phyloP scores from a whole-genome alignment of 2,888 invertebrate genomes.

The Meloe dianella region DNA sequence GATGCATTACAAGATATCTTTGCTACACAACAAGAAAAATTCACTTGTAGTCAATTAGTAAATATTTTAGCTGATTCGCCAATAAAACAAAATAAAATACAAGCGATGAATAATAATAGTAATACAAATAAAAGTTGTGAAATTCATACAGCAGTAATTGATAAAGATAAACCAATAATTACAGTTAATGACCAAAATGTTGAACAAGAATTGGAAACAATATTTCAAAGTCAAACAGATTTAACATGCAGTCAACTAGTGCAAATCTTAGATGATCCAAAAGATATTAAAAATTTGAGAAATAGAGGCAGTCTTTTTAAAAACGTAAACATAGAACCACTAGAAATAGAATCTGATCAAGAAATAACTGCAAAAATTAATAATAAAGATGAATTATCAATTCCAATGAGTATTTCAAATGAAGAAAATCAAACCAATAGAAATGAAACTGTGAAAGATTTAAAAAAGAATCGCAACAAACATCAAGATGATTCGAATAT shows the following conservation, averaged over 20 bases:
- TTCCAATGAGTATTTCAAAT: too few relatives aligned
- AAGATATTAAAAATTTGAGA: background rate
- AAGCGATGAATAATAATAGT: background rate
- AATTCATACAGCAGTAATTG: background rate
- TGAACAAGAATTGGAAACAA: slow-evolving; percentile 1
- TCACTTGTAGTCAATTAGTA: slow-evolving; percentile 9
- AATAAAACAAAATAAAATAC: background rate
- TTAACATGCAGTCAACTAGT: slow-evolving; percentile 4
- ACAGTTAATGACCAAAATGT: background rate
- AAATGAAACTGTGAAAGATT: too few relatives aligned
- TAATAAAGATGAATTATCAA: too few relatives aligned
- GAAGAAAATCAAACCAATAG: too few relatives aligned
- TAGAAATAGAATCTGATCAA: too few relatives aligned
- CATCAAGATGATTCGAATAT: too few relatives aligned
- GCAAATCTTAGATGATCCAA: background rate
- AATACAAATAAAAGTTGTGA: background rate
- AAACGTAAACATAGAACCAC: too few relatives aligned
- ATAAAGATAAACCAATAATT: background rate
- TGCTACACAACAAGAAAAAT: slow-evolving; percentile 8
- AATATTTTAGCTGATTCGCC: slow-evolving; percentile 8
- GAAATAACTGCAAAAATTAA: too few relatives aligned
- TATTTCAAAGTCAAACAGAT: slow-evolving; percentile 4
- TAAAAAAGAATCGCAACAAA: too few relatives aligned
- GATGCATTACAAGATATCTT: slow-evolving; percentile 11
- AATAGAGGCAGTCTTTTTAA: background rate